Evolutionary conservation across 2,888 invertebrate genomes (phyloP), one percentile per base, ranked within the genome.

Genomic region (Pyrocoelia pectoralis): DNA sequence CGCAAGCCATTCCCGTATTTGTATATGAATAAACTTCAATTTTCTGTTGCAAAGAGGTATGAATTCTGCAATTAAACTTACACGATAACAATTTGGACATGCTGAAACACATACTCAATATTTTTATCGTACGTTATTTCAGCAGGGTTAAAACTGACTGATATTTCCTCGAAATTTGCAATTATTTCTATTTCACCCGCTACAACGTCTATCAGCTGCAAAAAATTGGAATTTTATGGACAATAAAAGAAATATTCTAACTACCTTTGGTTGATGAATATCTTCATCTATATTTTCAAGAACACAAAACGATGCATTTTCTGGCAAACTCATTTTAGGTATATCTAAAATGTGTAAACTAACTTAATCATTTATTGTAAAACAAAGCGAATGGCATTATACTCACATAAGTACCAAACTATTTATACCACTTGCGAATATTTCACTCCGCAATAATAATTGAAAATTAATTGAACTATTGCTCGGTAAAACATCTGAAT

Each of bases 321-420:
- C 64, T 6, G 70, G 40, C 24, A 82, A 61, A 48, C 80, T 76
- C 5, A 67, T 70, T 19, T 76, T 59, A 0, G 82, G 82, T 54
- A 82, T 72, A 59, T 82, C 78, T 56, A 76, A 73, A 48, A 81
- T 68, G 59, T 77, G 76, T 1, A 82, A 72, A 63, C 81, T 81
- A 60, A 59, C 73, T 68, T 58, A 55, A 66, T 8, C 15, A 46
- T 10, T 46, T 3, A 14, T 15, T 43, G 13, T 12, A 12, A 17
- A 17, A 17, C 10, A 46, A 9, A 46, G 18, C 9, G n/a, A 4
- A 15, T 43, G 15, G 8, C 4, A 43, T 1, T 5, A 15, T 33
- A n/a, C 61, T 66, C 69, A 82, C 82, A 73, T 75, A 52, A 82
- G 68, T 51, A 77, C 73, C 12, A 74, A 70, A 13, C 76, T 72